Evolutionary conservation across 2,888 invertebrate species (phyloP), one percentile per base, ranked within the genome.

Genomic region (Sympetrum striolatum): DNA sequence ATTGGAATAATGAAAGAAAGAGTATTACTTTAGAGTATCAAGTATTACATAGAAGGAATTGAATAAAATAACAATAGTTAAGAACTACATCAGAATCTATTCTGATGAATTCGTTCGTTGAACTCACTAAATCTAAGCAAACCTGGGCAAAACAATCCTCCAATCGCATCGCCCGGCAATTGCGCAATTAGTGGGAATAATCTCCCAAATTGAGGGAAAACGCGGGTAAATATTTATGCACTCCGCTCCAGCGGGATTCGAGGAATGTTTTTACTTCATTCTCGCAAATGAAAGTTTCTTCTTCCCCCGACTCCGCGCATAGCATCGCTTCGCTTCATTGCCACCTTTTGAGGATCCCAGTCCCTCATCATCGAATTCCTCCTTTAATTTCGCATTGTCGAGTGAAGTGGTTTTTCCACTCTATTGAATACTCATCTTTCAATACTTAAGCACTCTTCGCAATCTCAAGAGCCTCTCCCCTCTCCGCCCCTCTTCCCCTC

Each of bases 351-450:
- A 73, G 86, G 86, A 86, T 39, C 86, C 73, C 12, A 73, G 25
- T 73, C 35, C 86, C 86, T 86, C 86, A 60, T 86, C 86, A 86
- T 86, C 86, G 86, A 58, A 86, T 86, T 64, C 60, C 86, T 37
- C 86, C 86, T 86, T 86, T 86, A 86, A 86, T 86, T 86, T 86
- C 60, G 86, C 86, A 86, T 86, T 86, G 86, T 86, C 58, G 64
- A 35, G 60, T 39, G 86, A 86, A 86, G 86, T 86, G 86, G 86
- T 86, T 86, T 86, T 86, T 86, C 86, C 86, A 37, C 64, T 86
- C 86, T 86, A 86, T 86, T 86, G 86, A 86, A 86, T 86, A 58
- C 60, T 86, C 86, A 86, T 86, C 86, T 86, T 86, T 86, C 86
- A 86, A 86, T 86, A 86, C 86, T 86, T 82, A 60, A 82, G 82